Conservation (phyloP, 2,888 invertebrate genomes). For the Cenopis cana region DNA sequence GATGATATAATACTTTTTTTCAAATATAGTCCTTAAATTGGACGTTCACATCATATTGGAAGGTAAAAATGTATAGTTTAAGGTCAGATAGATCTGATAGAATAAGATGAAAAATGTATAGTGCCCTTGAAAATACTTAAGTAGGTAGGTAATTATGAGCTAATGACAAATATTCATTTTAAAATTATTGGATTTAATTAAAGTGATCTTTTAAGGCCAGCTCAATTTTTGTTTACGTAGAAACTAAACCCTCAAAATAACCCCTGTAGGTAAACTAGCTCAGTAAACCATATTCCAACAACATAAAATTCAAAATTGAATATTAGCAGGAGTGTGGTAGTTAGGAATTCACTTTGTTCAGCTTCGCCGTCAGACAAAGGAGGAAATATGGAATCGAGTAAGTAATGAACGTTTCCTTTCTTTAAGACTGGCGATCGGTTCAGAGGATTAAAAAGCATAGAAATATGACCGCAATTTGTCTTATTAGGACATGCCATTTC, state of each 20-base stretch:
- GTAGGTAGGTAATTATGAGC: no score
- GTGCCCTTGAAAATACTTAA: no score
- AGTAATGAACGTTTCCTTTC: no score
- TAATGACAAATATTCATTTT: no score
- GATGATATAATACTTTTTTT: not conserved
- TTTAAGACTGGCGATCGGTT: slow-evolving; percentile 6
- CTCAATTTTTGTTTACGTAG: not conserved
- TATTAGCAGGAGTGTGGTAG: slow-evolving; percentile 6
- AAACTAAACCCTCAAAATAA: not conserved
- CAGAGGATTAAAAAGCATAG: slow-evolving; percentile 9
- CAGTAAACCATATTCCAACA: not conserved
- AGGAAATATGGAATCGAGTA: slow-evolving; percentile 21
- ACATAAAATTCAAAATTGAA: not conserved
- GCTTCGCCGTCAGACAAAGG: slow-evolving; percentile 14
- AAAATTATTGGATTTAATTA: not conserved
- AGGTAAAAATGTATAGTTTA: no score
- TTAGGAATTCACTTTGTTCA: slow-evolving; percentile 32
- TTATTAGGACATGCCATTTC: not conserved
- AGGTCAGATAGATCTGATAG: no score
- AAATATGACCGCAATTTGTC: slow-evolving; percentile 1
- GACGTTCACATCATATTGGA: no score
- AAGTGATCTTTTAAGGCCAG: no score
- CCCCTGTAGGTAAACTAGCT: not conserved
- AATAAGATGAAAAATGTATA: no score
- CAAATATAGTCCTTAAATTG: no score